These are phyloP conservation scores for Hermetia illucens DNA, from an alignment of 1,140 invertebrate genomes.

Conservation along the genomic window DNA sequence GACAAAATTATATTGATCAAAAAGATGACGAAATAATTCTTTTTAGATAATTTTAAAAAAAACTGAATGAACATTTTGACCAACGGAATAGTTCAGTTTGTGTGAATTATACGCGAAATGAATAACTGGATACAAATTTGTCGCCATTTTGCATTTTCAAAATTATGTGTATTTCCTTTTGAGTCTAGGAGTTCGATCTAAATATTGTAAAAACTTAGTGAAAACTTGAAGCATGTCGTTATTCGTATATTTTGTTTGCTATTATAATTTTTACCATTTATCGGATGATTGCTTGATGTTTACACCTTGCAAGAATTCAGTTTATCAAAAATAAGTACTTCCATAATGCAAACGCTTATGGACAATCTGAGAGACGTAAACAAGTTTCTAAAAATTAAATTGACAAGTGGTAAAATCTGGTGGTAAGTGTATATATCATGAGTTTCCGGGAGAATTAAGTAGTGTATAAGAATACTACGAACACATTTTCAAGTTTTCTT, in stretches of 20 bases:
- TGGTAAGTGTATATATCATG: no score
- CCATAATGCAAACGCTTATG: no score
- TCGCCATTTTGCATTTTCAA: constrained; percentile 30
- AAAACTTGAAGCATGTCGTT: constrained; percentile 10
- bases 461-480: no score
- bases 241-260: constrained; percentile 9
- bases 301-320: not conserved
- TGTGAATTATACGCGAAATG: constrained; percentile 8
- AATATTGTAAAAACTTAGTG: constrained; percentile 13
- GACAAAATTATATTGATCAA: constrained; percentile 4
- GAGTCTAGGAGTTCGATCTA: no score
- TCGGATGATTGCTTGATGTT: not conserved
- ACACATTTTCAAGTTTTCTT: no score
- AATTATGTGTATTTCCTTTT: no score
- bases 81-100: not conserved
- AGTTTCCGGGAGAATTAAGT: no score
- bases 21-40: not conserved
- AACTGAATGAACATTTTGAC: not conserved
- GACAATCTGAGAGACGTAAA: no score
- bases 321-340: constrained; percentile 1
- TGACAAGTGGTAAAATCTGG: no score
- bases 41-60: constrained; percentile 10
- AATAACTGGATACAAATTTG: constrained; percentile 9
- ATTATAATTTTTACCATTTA: not conserved
- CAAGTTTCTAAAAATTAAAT: no score